Evolutionary conservation across 2,797 vertebrate genomes (phyloP), one percentile per base, ranked within the genome.

Genomic region (Limosa lapponica): DNA sequence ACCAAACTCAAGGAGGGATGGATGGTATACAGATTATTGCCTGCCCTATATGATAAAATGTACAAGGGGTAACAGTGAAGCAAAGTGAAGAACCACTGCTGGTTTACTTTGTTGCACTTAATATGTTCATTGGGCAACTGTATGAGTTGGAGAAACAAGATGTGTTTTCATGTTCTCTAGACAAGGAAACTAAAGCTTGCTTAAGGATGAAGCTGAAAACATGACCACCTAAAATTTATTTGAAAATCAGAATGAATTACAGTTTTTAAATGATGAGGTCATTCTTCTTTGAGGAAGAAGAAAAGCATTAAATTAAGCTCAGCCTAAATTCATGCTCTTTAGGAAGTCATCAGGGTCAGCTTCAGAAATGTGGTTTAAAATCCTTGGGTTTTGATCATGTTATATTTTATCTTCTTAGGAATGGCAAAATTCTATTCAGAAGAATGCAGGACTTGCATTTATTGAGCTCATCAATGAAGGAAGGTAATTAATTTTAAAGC

Each of bases 391-490:
- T 92, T 96, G 77, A 82, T 79, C 57, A 65, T 97, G 73, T 73
- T 97, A 58, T 97, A 93, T 85, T 97, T 96, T 97, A 73, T 97
- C 61, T 72, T 98, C 98, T 97, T 97, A 99, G 99, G 99, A 99
- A 97, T 99, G 99, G 99, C 99, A 99, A 97, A 99, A 99, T 98
- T 99, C 99, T 51, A 99, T 99, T 96, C 99, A 99, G 98, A 99
- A 99, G 98, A 99, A 99, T 65, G 99, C 99, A 92, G 99, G 99
- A 91, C 98, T 99, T 96, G 99, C 99, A 79, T 99, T 99, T 97
- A 99, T 99, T 95, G 99, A 99, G 95, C 99, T 99, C 82, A 99
- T 99, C 98, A 99, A 99, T 95, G 99, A 99, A 98, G 99, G 99
- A 98, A 99, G 99, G 99, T 99, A 99, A 99, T 96, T 95, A 96